phyloP scores from a whole-genome alignment of 1,140 invertebrate species.

The Sminthurinus signatus region DNA sequence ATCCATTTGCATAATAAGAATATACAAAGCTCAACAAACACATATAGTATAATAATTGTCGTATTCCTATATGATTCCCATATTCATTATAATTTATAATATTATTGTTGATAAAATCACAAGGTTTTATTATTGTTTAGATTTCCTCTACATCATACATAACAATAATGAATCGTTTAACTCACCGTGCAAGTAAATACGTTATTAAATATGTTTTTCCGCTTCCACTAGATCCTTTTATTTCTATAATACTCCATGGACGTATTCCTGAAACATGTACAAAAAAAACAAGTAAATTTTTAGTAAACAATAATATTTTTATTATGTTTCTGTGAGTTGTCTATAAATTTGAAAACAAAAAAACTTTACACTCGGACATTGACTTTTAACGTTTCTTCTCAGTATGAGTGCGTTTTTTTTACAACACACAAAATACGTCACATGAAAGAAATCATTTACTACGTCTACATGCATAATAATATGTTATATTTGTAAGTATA shows the following conservation, averaged over 20 bases:
- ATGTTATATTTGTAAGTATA: no score
- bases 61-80: neutral
- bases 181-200: constrained; percentile 3
- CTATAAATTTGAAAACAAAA: neutral
- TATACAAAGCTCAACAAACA: neutral
- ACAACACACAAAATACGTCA: neutral
- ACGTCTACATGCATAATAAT: no score
- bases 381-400: neutral
- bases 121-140: neutral
- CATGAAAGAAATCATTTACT: no score
- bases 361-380: neutral
- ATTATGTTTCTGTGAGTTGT: neutral
- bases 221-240: neutral
- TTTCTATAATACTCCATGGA: neutral
- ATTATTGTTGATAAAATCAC: neutral
- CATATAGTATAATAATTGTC: neutral
- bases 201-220: constrained; percentile 2
- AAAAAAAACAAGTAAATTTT: no score
- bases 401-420: neutral
- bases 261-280: neutral
- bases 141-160: no score
- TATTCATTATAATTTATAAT: neutral
- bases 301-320: no score
- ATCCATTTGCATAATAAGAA: neutral
- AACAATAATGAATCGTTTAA: neutral